Percentiles rank a stretch among this genome's conserved stretches.
Evolutionary conservation across 2,113 vertebrate genomes (phyloP).

Genomic region (Rhinoderma darwinii): DNA sequence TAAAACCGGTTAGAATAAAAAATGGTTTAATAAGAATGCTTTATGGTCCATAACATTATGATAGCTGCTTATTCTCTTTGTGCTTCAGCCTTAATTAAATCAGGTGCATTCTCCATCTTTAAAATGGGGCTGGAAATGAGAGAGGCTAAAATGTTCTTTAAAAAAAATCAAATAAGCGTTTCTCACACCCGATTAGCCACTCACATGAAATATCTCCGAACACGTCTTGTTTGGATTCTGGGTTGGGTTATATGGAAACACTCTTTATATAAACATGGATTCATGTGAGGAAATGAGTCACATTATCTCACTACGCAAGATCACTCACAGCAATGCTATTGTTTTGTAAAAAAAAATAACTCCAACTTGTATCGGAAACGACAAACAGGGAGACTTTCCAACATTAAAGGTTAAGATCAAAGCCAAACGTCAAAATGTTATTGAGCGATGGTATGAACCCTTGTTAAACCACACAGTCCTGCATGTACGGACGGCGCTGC

Average conservation of each 20-base stretch:
- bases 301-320: neutral
- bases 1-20: constrained; percentile 84
- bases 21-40: constrained; percentile 82
- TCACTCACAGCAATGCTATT: constrained; percentile 32
- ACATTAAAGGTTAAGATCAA: constrained; percentile 21
- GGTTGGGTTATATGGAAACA: constrained; percentile 59
- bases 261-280: constrained; percentile 72
- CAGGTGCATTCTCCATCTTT: constrained; percentile 64
- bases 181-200: neutral
- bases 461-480: neutral
- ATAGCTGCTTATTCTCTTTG: constrained; percentile 77
- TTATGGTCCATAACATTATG: constrained; percentile 81
- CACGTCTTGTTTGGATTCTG: constrained; percentile 67
- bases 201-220: constrained; percentile 63
- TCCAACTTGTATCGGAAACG: neutral
- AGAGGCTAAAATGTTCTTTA: constrained; percentile 2
- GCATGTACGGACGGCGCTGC: neutral
- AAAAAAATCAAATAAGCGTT: neutral
- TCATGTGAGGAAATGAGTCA: constrained; percentile 42
- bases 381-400: constrained; percentile 9
- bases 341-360: constrained; percentile 11
- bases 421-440: constrained; percentile 8
- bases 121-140: constrained; percentile 32
- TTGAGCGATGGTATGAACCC: neutral
- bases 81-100: constrained; percentile 81